These are phyloP conservation scores for Amphiprion clarkii DNA, from an alignment of 2,797 vertebrate genomes.

Conservation along the genomic window DNA sequence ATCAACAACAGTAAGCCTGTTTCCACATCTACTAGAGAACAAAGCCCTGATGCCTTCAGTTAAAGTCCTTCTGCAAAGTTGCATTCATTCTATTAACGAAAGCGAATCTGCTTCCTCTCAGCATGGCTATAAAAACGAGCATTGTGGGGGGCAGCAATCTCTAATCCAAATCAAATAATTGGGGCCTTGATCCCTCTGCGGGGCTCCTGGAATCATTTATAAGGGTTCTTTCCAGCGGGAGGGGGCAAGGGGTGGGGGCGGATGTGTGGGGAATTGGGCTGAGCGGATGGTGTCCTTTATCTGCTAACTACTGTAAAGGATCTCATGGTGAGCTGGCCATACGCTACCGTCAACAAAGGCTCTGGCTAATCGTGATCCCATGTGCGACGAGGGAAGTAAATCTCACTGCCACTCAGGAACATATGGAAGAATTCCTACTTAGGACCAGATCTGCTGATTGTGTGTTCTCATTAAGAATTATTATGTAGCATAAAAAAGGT, in stretches of 20 bases:
- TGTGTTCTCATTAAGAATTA: constrained; percentile 64
- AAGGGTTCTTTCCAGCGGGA: constrained; percentile 26
- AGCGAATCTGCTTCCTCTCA: constrained; percentile 73
- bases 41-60: too few species aligned
- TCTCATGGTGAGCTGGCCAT: constrained; percentile 67
- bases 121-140: constrained; percentile 66
- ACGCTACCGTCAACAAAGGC: constrained; percentile 62
- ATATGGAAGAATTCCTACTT: constrained; percentile 63
- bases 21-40: too few species aligned
- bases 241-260: constrained; percentile 30
- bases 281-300: constrained; percentile 66
- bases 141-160: constrained; percentile 61
- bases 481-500: constrained; percentile 53
- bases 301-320: constrained; percentile 74
- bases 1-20: neutral
- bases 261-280: constrained; percentile 4
- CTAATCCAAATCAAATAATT: constrained; percentile 82
- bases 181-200: constrained; percentile 65
- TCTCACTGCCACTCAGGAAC: constrained; percentile 62
- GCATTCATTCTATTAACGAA: constrained; percentile 45
- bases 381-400: constrained; percentile 62
- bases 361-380: constrained; percentile 73
- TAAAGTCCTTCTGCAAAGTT: constrained; percentile 27
- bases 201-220: constrained; percentile 69
- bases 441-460: constrained; percentile 39